phyloP scores from a whole-genome alignment of 53 echinoderm and acorn worm species.

The Zoroaster sp. region DNA sequence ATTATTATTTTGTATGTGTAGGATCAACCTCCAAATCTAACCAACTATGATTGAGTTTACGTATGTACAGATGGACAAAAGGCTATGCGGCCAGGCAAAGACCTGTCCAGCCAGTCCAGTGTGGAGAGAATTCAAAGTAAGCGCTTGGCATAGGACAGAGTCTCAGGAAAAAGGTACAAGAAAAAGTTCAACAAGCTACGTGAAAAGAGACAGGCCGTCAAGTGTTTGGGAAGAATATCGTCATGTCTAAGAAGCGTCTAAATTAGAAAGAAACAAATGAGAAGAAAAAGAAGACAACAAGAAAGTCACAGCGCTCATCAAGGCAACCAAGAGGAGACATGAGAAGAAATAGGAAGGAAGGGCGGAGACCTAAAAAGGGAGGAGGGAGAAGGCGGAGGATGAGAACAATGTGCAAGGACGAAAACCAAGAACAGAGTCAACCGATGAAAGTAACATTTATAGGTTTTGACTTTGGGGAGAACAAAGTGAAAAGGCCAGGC shows the following conservation, averaged over 20 bases:
- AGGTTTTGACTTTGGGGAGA: conserved; percentile 82
- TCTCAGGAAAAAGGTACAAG: conserved; percentile 76
- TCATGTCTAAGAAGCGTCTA: conserved; percentile 55
- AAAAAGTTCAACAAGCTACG: conserved; percentile 65
- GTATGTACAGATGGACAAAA: conserved; percentile 3
- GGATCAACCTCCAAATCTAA: not conserved
- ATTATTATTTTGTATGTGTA: not conserved
- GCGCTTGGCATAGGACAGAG: conserved; percentile 70
- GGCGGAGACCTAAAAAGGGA: conserved; percentile 16
- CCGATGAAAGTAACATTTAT: conserved; percentile 67
- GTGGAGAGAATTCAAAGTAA: conserved; percentile 71
- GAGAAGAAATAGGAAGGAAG: conserved; percentile 19
- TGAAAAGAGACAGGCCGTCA: conserved; percentile 77
- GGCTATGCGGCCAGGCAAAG: conserved; percentile 23
- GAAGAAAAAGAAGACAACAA: conserved; percentile 64
- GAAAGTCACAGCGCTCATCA: conserved; percentile 63
- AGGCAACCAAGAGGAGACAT: conserved; percentile 61
- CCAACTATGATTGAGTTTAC: not conserved
- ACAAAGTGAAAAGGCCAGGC: not conserved
- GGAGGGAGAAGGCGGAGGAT: not conserved
- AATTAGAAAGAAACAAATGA: conserved; percentile 59
- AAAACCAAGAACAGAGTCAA: conserved; percentile 1
- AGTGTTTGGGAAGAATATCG: conserved; percentile 15
- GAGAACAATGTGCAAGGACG: not conserved
- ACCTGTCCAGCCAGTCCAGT: conserved; percentile 57